Evolutionary conservation across 2,888 invertebrate genomes (phyloP), one percentile per base, ranked within the genome.

Genomic region (Phengaris alcon): DNA sequence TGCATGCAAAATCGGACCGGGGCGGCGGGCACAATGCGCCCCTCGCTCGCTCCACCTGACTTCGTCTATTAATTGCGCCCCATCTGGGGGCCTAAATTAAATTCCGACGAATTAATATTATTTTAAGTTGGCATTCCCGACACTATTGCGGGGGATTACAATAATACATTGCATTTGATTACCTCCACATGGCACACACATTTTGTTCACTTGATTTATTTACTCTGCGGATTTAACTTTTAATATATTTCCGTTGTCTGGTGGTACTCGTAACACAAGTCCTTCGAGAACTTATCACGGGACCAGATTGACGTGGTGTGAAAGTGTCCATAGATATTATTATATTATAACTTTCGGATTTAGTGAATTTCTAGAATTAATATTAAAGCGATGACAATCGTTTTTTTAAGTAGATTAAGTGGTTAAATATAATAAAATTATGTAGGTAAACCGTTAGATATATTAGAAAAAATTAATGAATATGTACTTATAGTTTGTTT

Each of bases 41-140:
- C 64, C 64, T 64, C 64, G 64, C 59, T 85, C 84, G 85, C 82
- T 83, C 84, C 85, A 86, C 86, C 86, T 86, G 86, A 87, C 84
- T 83, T 79, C 79, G 76, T 77, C 81, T 82, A 85, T 83, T 84
- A 85, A 84, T 84, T 78, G 78, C 79, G 81, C 82, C 85, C 84
- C 87, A 86, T 86, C 87, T 87, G 87, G 84, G 84, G 87, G 87
- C 84, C 87, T 86, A 87, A 86, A 87, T 86, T 85, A 84, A 84
- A 87, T 86, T 86, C 86, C 84, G 83, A 83, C 82, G 85, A 83
- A 87, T 88, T 87, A 85, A 87, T 88, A 85, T 88, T 86, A 85
- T 84, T 85, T 83, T 84, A 83, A 77, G 76, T 55, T 80, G 82
- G 82, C 80, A 82, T 78, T 84, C 81, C 82, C 79, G 77, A 70